Conservation (phyloP, 2,888 invertebrate genomes). For the Melinaea menophilus region DNA sequence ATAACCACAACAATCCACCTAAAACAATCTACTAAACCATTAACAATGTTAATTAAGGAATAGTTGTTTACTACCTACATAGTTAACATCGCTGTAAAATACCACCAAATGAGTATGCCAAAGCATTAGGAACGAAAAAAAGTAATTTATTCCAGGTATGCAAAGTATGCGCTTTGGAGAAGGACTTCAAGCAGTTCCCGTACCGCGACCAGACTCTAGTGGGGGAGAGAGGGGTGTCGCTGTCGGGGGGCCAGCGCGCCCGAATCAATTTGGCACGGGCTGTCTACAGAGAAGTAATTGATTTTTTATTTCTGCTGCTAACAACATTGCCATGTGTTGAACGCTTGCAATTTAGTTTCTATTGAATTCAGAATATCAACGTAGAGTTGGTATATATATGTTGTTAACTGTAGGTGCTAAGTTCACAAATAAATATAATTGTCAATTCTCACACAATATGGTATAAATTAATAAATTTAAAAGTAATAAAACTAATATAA, state of each 20-base stretch:
- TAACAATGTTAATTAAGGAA: conserved; percentile 1
- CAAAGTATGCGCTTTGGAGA: conserved; percentile 73
- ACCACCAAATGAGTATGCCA: conserved; percentile 1
- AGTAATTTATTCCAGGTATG: conserved; percentile 51
- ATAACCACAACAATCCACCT: neutral
- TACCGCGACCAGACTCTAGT: conserved; percentile 83
- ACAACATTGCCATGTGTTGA: conserved; percentile 23
- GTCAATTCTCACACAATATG: no score
- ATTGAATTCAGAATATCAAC: conserved; percentile 8
- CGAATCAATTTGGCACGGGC: conserved; percentile 81
- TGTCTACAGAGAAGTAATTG: conserved; percentile 66
- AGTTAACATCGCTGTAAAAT: neutral
- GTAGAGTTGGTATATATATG: neutral
- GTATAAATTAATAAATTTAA: no score
- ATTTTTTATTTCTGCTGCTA: conserved; percentile 40
- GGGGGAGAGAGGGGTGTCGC: conserved; percentile 83
- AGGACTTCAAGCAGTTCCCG: conserved; percentile 78
- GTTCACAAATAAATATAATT: no score
- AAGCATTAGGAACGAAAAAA: conserved; percentile 17
- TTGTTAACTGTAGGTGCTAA: no score
- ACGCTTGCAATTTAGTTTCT: conserved; percentile 20
- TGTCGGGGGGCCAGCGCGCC: conserved; percentile 86
- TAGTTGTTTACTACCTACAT: neutral
- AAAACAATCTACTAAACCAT: neutral
- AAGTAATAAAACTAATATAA: no score